Evolutionary conservation across 2,797 vertebrate genomes (phyloP), one percentile per base, ranked within the genome.

Genomic region (Stomatorhinus walkeri): DNA sequence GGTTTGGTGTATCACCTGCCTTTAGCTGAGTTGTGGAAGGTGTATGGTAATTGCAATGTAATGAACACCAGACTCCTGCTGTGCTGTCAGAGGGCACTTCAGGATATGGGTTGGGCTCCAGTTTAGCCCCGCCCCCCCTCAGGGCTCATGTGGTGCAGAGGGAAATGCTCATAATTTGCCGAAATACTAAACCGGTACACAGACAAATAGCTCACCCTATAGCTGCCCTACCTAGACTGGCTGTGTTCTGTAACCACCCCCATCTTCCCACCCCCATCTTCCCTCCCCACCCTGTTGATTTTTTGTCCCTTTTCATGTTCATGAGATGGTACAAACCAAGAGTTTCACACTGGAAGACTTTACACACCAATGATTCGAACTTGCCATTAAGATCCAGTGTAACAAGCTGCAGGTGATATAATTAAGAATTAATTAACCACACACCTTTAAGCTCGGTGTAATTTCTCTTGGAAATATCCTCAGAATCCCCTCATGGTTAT

Each of bases 51-150:
- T 49, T 52, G 83, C 49, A 1, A 16, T 85, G 83, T 52, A 85
- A 85, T 85, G 46, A 49, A 85, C n/a, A 85, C 83, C 46, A 52
- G 48, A 52, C 24, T 72, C 83, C 83, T 85, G 83, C 83, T 49
- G 83, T 46, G 81, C 28, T 49, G 81, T 49, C 48, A 22, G 83
- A 85, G 28, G 28, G 49, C 83, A 52, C 10, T 49, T 28, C 46
- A 85, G 83, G 83, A 85, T 24, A 85, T 28, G 46, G 22, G n/a
- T 52, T 5, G n/a, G 49, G 83, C 43, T 9, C 40, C 3, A 48
- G 40, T 46, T 1, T 85, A 28, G 43, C 83, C 46, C 24, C 6
- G 48, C 83, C 83, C 83, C 4, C 83, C 46, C 28, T 72, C 14
- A 24, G 48, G 48, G 24, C n/a, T 28, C 46, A 52, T 28, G 49